Evolutionary conservation across 2,888 invertebrate genomes (phyloP).

Genomic region (Eutolmus rufibarbis): DNA sequence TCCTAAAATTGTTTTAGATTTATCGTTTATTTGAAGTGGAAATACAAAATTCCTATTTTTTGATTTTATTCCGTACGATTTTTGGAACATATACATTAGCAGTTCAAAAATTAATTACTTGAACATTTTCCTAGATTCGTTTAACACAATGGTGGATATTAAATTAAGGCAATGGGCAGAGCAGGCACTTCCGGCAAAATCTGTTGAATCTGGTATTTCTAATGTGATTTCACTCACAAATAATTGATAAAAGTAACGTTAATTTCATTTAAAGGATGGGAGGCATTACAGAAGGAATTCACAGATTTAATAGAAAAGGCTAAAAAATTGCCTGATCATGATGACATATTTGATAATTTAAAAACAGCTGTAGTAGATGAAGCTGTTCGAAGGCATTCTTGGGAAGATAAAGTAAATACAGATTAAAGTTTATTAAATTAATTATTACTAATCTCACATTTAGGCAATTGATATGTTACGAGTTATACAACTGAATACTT

Average conservation of each 20-base stretch:
- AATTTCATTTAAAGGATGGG: slow-evolving; percentile 66
- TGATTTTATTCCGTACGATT: neutral
- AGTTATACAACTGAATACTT: slow-evolving; percentile 93
- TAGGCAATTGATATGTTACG: slow-evolving; percentile 79
- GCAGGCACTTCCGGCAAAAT: slow-evolving; percentile 82
- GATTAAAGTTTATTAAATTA: slow-evolving; percentile 17
- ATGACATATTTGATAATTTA: slow-evolving; percentile 88
- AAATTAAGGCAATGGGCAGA: slow-evolving; percentile 97
- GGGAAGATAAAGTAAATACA: slow-evolving; percentile 87
- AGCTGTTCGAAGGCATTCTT: slow-evolving; percentile 84
- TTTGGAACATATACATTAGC: neutral
- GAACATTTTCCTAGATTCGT: slow-evolving; percentile 69
- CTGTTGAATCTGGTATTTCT: slow-evolving; percentile 75
- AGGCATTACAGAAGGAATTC: slow-evolving; percentile 80
- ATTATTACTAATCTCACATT: slow-evolving; percentile 18
- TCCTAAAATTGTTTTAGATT: neutral
- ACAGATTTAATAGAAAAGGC: slow-evolving; percentile 73
- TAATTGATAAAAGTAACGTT: neutral
- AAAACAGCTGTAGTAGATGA: slow-evolving; percentile 89
- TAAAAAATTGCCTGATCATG: slow-evolving; percentile 75
- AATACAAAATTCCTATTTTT: neutral
- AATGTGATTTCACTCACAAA: neutral
- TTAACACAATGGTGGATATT: slow-evolving; percentile 91
- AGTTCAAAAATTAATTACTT: neutral
- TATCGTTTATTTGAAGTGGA: neutral